Percentiles rank a stretch among this genome's conserved stretches.
These are phyloP conservation scores for Pyxicephalus adspersus DNA, from an alignment of 2,113 vertebrate genomes.

Conservation along the genomic window DNA sequence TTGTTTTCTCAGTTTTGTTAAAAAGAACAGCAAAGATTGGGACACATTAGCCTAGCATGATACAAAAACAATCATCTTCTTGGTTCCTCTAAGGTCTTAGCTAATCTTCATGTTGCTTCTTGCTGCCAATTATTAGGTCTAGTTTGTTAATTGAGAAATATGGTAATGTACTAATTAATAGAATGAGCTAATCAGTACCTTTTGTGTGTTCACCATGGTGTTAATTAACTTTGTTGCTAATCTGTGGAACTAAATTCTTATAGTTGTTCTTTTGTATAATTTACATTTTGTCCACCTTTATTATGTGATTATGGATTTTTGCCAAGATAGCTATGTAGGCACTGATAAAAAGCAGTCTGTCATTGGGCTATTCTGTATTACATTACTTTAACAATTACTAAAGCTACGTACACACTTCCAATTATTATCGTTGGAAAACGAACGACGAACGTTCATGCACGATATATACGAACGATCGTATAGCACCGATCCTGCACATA, in stretches of 20 bases:
- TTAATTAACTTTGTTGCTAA: conserved; percentile 37
- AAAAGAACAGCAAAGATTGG: conserved; percentile 32
- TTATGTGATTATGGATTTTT: neutral
- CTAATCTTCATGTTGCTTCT: conserved; percentile 29
- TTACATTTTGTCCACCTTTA: conserved; percentile 6
- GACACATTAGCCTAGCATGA: conserved; percentile 34
- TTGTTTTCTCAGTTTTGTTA: conserved; percentile 10
- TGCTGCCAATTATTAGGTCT: conserved; percentile 33
- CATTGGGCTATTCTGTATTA: too few relatives aligned
- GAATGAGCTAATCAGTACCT: conserved; percentile 32
- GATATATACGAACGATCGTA: too few relatives aligned
- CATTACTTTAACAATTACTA: too few relatives aligned
- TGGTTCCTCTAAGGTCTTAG: conserved; percentile 1
- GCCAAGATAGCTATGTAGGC: neutral
- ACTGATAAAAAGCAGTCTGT: neutral
- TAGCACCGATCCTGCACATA: too few relatives aligned
- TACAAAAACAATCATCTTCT: conserved; percentile 28
- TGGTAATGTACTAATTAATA: conserved; percentile 41
- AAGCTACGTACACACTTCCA: too few relatives aligned
- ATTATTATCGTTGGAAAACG: too few relatives aligned
- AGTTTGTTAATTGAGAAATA: conserved; percentile 33
- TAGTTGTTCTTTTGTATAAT: conserved; percentile 5
- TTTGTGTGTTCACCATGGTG: conserved; percentile 25
- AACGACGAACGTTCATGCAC: too few relatives aligned
- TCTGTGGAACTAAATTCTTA: conserved; percentile 1